Base-by-base conservation (phyloP, 2,113 vertebrate species). In the Sphaerodactylus townsendi region DNA sequence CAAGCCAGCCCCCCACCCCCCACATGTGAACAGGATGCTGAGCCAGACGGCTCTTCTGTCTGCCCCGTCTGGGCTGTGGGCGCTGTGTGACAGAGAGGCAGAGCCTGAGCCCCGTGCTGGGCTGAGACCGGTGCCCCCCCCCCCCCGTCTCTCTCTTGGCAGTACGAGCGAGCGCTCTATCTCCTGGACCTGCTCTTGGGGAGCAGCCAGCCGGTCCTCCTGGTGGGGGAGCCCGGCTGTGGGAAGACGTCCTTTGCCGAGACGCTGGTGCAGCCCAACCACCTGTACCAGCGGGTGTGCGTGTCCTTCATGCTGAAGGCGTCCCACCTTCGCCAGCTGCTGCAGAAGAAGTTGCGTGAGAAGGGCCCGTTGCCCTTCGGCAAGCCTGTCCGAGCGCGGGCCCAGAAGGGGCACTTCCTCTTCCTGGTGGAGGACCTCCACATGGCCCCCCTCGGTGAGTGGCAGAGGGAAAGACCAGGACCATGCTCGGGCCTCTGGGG, bases 341-440 rank as follows among this genome's bases (percentile, higher is more conserved):
- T 97, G 76, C 93, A 91, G 19, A 86, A 56, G 86, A 87, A 94
- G 35, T 82, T 86, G 46, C 72, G 73, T 33, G 79, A 56, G 86
- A 93, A 81, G 6, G 83, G 70, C 86, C 86, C 71, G 11, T 30
- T 21, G 33, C 10, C 35, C 17, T 1, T 4, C 1, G 14, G 50
- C 69, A 41, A 65, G 2, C 15, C 44, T 1, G 4, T 30, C 2
- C 35, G 21, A 37, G 11, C 71, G 14, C 37, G 59, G 1, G 11
- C 0, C 3, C 4, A 48, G 1, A 44, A 19, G 9, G 71, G 79
- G 17, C 86, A 50, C 8, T 50, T 90, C 35, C 87, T 97, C 41
- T 91, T 97, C 79, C 88, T 98, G 90, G 89, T 98, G 82, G 97
- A 98, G 86, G 98, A 98, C 87, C 83, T 98, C 73, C 97, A 98